phyloP scores from a whole-genome alignment of 2,888 invertebrate genomes.

The Argyresthia goedartella region DNA sequence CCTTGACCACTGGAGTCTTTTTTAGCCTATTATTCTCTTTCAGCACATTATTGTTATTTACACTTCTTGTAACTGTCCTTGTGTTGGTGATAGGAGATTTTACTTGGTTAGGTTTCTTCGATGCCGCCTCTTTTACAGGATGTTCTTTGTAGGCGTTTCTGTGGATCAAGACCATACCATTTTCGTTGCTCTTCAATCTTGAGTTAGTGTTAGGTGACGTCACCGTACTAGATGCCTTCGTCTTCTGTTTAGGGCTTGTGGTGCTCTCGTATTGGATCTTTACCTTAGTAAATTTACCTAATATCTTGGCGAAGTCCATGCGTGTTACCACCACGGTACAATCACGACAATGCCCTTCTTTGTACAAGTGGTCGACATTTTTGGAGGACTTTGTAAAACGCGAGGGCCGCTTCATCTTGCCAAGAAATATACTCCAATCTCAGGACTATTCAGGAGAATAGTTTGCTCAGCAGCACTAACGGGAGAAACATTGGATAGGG shows the following conservation, averaged over 20 bases:
- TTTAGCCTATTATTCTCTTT: conserved; percentile 52
- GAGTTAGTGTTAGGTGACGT: conserved; percentile 29
- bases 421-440: conserved; percentile 2
- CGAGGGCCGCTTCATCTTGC: conserved; percentile 1
- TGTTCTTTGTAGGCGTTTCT: conserved; percentile 41
- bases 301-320: conserved; percentile 64
- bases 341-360: conserved; percentile 56
- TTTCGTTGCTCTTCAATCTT: conserved; percentile 53
- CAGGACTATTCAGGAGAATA: conserved; percentile 10
- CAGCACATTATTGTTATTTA: conserved; percentile 31
- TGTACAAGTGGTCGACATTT: conserved; percentile 48
- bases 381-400: conserved; percentile 41
- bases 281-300: conserved; percentile 63
- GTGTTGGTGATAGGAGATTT: background rate
- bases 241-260: conserved; percentile 35
- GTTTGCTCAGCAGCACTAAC: conserved; percentile 15
- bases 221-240: conserved; percentile 15
- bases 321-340: conserved; percentile 55
- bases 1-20: conserved; percentile 26
- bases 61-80: background rate
- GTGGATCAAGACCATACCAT: conserved; percentile 55
- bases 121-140: conserved; percentile 31
- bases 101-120: conserved; percentile 24
- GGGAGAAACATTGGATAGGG: conserved; percentile 24
- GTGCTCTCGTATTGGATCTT: conserved; percentile 60